Base-by-base conservation (phyloP, 2,113 vertebrate genomes). In the Hyaena hyaena region DNA sequence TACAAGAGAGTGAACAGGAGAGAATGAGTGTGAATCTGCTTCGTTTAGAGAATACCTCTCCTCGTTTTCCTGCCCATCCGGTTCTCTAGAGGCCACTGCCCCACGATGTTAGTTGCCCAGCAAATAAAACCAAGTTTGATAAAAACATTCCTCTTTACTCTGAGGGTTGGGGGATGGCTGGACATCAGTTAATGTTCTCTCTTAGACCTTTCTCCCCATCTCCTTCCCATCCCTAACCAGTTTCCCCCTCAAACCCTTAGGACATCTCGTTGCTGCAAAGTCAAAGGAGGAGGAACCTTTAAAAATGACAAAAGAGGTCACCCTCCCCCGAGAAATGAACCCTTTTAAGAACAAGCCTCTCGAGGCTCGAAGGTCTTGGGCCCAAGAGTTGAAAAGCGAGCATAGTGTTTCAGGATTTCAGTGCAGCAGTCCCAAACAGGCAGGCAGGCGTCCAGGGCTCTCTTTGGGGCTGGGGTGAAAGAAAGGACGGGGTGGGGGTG, bases 381-480 rank as follows among this genome's bases (percentile, higher is more conserved):
- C 84, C 97, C 96, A 96, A 96, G 95, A 97, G 95, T 97, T 89
- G 73, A 96, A 98, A 93, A 97, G 97, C 98, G 96, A 91, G 35
- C 81, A 93, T 97, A 97, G 93, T 98, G 92, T 95, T 98, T 98
- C 90, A 93, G 95, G 96, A 96, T 98, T 96, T 98, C 97, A 98
- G 98, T 95, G 96, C 98, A 96, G 98, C 80, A 93, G 97, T 88
- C 69, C 84, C 95, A 48, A 97, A 98, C 98, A 99, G 98, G 99
- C 99, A 98, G 92, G 89, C 98, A 98, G 99, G 99, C 98, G 98
- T 99, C 99, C 95, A 97, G 96, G 98, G 97, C 97, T 99, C 98
- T 98, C 98, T 98, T 96, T 97, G 95, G 97, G 97, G 95, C 98
- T 93, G 90, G 96, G 95, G 98, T 80, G 98, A 98, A 98, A 98